Base-by-base conservation (phyloP, 2,113 vertebrate genomes). In the Psilopsiagon aurifrons region DNA sequence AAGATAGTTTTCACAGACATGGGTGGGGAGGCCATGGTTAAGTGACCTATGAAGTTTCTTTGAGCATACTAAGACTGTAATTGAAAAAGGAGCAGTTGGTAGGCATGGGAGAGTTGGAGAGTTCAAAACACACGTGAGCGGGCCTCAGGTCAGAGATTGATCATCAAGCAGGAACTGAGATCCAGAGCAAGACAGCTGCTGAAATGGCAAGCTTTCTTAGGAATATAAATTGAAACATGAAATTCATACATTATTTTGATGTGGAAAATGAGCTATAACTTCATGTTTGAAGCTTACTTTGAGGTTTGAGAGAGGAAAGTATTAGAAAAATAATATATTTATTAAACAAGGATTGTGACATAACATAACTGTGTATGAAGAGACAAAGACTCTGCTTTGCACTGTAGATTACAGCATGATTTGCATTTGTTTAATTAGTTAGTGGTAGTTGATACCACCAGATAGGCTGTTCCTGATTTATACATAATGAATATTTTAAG, bases 11-110 rank as follows among this genome's bases (percentile, higher is more conserved):
- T 87, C 8, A 2, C 69, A 49, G 31, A 76, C 43, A 82, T 14
- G 23, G 64, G 11, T 46, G 55, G 13, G 17, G 54, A 89, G 41
- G 81, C 63, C 47, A 31, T 0, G 1, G 47, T 88, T 29, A 74
- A 84, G 41, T 83, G 81, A 77, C 86, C 78, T 74, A 44, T 0
- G 2, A 92, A 83, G 44, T 51, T 91, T 93, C 76, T 96, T 88
- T 93, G 84, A 93, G 94, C 80, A 33, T 68, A 25, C 29, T 86
- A 19, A 82, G 67, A 37, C 82, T 95, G n/a, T 93, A 94, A 83
- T 66, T 93, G 85, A 79, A 85, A 73, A 94, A 90, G 71, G 17
- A 92, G n/a, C 3, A 55, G 1, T 80, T 75, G 64, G 37, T 43
- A 90, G 91, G 71, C 8, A 17, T 17, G 11, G 47, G 63, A 44